These are phyloP conservation scores for Limnodromus scolopaceus DNA, from an alignment of 2,797 vertebrate genomes.

Conservation along the genomic window DNA sequence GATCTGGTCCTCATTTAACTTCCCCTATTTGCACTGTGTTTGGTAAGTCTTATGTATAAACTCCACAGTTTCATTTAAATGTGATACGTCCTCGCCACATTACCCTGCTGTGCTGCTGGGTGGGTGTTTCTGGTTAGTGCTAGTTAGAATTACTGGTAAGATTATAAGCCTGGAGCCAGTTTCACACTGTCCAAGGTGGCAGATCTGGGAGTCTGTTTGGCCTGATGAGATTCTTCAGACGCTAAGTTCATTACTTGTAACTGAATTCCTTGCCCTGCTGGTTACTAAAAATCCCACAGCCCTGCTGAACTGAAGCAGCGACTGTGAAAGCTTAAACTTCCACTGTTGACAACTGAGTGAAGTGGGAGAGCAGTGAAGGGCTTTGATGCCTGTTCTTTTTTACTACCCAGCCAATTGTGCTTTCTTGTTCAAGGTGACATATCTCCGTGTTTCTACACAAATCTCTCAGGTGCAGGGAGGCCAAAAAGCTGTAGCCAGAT, in stretches of 20 bases:
- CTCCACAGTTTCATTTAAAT: background rate
- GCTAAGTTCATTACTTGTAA: background rate
- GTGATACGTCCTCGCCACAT: background rate
- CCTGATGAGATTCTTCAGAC: background rate
- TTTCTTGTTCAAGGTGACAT: background rate
- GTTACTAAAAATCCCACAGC: background rate
- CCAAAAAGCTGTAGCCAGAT: background rate
- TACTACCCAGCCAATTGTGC: background rate
- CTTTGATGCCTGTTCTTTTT: background rate
- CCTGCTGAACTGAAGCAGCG: background rate
- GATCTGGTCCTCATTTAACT: constrained; percentile 96
- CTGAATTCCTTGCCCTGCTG: background rate
- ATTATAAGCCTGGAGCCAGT: background rate
- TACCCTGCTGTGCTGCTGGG: background rate
- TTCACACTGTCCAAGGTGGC: background rate
- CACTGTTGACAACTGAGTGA: background rate
- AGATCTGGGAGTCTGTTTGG: background rate
- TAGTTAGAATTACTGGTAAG: background rate
- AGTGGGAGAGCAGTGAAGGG: background rate
- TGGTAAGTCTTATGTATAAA: constrained; percentile 82
- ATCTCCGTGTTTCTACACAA: background rate
- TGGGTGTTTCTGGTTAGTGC: background rate
- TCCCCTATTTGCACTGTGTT: constrained; percentile 95
- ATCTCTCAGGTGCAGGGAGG: background rate
- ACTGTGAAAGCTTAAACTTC: background rate